Evolutionary conservation across 2,888 invertebrate species (phyloP), one percentile per base, ranked within the genome.

Genomic region (Mycalesis mineus): DNA sequence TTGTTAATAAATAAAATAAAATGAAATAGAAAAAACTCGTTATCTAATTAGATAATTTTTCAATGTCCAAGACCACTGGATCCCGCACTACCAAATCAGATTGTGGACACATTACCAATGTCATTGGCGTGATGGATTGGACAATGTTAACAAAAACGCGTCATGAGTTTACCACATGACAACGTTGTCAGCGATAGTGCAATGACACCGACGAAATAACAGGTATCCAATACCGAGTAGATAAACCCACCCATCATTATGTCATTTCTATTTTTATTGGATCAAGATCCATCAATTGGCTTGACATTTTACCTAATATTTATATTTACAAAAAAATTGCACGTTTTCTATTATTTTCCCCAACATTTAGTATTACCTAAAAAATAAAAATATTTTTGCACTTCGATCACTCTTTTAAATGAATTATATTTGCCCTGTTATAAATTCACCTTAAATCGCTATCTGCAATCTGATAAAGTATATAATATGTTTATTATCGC

Each of bases 11-110:
- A n/a, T n/a, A n/a, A n/a, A n/a, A n/a, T n/a, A n/a, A n/a, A n/a
- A n/a, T n/a, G n/a, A n/a, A n/a, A n/a, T n/a, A n/a, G n/a, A n/a
- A n/a, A n/a, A 11, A 36, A 36, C 9, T 36, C 36, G 0, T 11
- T 4, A 39, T 13, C 14, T 14, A 39, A 39, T 39, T 2, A 39
- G 39, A n/a, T 39, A 2, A 6, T 39, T 39, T 39, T 39, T 39
- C 9, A 13, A 28, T 28, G 44, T 15, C 9, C 33, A 31, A 48
- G 36, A 36, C 36, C 9, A 49, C 49, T 49, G 11, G 37, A 49
- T 37, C 49, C 37, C n/a, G 37, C 22, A 11, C 22, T 49, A 49
- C 37, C 49, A 49, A 49, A 49, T 37, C 37, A 49, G 17, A 37
- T 49, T 22, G 37, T 37, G 49, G 49, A 49, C 49, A 13, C 37